Base-by-base conservation (phyloP, 2,888 invertebrate species). In the Sarcophaga carnaria region DNA sequence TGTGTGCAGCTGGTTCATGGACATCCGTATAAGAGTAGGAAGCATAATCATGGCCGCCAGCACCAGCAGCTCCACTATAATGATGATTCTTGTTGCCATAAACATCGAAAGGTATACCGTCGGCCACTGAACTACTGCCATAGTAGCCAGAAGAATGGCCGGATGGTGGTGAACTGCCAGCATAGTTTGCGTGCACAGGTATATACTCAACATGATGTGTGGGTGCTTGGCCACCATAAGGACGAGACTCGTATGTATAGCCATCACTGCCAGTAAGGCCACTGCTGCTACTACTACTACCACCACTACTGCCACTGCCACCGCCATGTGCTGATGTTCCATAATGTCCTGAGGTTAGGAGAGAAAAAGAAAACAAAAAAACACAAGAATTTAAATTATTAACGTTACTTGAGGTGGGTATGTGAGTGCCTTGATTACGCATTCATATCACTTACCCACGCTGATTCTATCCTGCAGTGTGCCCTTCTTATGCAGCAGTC, bases 41-140 rank as follows among this genome's bases (percentile, higher is more conserved):
- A 4, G 90, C 85, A 27, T 92, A 92, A 45, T 92, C 92, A 12
- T 37, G 37, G 37, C 90, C 90, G 3, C 92, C 91, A 25, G 88
- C 90, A 10, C 3, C 37, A 22, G 90, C 88, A 17, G 90, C 89
- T 1, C 54, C 54, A 4, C 90, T 89, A 84, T 90, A 91, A 22
- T 91, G 91, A 27, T 88, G 91, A 45, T 88, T 87, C 67, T 86
- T 86, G 54, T 72, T 78, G 69, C 90, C 92, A 77, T 93, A 93
- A 0, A 93, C 89, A 88, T 93, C 93, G 67, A 93, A 91, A 4
- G 93, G 93, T 72, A 93, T 89, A 11, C 89, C 90, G 69, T 91
- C 92, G 4, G 85, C 89, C 64, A 90, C 89, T 10, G 88, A 88
- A 25, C 82, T 63, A 4, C 83, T 85, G 49, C 88, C 88, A 17